Evolutionary conservation across 2,797 vertebrate species (phyloP).

Genomic region (Siniperca obscura): DNA sequence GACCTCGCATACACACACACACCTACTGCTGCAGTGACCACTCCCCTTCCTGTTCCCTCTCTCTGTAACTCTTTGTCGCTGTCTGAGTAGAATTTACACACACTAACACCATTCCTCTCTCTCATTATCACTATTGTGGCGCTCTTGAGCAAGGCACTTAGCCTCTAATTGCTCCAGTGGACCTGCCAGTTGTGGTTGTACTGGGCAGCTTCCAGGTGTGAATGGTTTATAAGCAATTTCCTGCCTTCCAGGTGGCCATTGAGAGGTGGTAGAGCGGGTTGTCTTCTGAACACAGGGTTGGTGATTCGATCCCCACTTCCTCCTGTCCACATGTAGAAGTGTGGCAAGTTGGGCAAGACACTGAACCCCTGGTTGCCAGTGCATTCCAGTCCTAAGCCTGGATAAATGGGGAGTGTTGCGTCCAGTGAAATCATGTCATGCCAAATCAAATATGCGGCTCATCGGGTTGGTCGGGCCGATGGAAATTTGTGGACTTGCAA

Average conservation of each 20-base stretch:
- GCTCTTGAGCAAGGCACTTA: constrained; percentile 35
- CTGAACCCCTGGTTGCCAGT: too few relatives aligned
- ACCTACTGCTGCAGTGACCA: not conserved
- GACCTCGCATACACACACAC: constrained; percentile 22
- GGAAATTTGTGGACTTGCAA: not conserved
- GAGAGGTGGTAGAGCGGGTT: too few relatives aligned
- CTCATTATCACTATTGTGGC: not conserved
- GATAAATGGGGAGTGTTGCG: too few relatives aligned
- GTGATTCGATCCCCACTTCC: too few relatives aligned
- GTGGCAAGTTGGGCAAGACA: too few relatives aligned
- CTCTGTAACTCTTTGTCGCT: not conserved
- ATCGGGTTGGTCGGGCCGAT: too few relatives aligned
- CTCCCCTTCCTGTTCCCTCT: constrained; percentile 36
- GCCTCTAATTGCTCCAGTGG: not conserved
- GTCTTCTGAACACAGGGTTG: too few relatives aligned
- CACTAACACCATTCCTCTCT: constrained; percentile 4
- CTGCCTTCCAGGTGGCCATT: not conserved
- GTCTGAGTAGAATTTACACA: not conserved
- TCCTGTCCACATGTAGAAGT: not conserved
- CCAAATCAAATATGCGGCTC: too few relatives aligned
- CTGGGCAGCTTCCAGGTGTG: not conserved
- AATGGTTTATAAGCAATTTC: not conserved
- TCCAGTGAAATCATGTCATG: too few relatives aligned
- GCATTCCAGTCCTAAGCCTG: too few relatives aligned
- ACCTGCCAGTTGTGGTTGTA: not conserved